phyloP scores from a whole-genome alignment of 2,113 vertebrate genomes.

The Andinoacara biseriatus region DNA sequence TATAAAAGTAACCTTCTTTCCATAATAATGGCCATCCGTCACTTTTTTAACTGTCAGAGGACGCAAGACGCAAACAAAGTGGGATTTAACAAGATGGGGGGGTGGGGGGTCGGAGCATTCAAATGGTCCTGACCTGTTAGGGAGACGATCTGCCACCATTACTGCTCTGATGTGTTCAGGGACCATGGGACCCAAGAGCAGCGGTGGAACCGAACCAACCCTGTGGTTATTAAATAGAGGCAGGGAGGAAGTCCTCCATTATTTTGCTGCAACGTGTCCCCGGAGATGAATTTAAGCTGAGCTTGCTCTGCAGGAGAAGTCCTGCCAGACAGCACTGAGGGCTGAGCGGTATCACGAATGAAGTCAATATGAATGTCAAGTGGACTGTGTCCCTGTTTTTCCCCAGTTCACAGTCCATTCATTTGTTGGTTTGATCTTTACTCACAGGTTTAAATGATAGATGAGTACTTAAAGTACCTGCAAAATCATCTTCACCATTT shows the following conservation, averaged over 20 bases:
- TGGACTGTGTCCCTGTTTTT: background rate
- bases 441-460: no score
- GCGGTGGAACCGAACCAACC: conserved; percentile 1
- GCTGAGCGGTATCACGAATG: background rate
- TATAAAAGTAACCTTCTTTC: conserved; percentile 84
- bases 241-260: conserved; percentile 35
- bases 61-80: conserved; percentile 60
- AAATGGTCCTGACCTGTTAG: conserved; percentile 53
- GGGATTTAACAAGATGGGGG: conserved; percentile 54
- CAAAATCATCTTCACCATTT: no score
- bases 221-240: conserved; percentile 54
- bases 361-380: background rate
- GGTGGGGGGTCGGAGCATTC: conserved; percentile 23
- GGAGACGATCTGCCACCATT: conserved; percentile 53
- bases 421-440: no score
- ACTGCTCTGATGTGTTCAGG: conserved; percentile 73
- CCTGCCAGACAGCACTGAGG: background rate
- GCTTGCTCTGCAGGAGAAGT: background rate
- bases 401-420: background rate
- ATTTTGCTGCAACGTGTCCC: background rate
- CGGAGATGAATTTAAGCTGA: background rate
- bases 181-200: conserved; percentile 51
- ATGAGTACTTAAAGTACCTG: no score
- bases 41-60: conserved; percentile 74
- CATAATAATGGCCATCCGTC: conserved; percentile 82